Percentiles rank a stretch among this genome's conserved stretches.
These are phyloP conservation scores for Campylomormyrus tamandua DNA, from an alignment of 2,113 vertebrate species.

Conservation along the genomic window DNA sequence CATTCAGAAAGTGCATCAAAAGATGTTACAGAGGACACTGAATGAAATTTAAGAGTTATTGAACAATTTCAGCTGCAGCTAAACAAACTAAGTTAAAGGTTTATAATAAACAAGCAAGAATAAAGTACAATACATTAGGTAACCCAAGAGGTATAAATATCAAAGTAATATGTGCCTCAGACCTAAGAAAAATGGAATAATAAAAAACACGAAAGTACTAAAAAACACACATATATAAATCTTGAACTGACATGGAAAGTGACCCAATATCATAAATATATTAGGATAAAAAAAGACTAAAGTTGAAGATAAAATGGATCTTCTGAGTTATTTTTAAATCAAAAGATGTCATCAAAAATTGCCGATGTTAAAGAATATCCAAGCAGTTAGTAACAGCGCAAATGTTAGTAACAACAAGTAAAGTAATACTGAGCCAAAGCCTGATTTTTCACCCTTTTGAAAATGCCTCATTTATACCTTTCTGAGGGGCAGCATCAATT, in stretches of 20 bases:
- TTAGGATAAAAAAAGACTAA: not conserved
- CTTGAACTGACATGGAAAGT: not conserved
- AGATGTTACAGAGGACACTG: not conserved
- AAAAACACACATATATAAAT: not conserved
- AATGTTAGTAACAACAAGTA: not conserved
- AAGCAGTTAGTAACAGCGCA: not conserved
- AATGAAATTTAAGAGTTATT: not conserved
- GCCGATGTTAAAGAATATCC: not conserved
- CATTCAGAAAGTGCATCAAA: not conserved
- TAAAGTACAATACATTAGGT: not conserved
- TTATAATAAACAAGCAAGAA: not conserved
- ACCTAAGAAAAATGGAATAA: not conserved
- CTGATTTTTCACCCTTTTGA: not conserved
- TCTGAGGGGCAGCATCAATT: constrained; percentile 8
- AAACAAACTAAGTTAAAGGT: too few relatives aligned
- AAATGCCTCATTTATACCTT: constrained; percentile 3
- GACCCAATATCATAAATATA: not conserved
- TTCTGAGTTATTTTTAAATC: not conserved
- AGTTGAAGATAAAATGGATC: not conserved
- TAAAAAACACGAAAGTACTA: not conserved
- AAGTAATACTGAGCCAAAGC: not conserved
- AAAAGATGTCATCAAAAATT: not conserved
- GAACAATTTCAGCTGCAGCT: not conserved
- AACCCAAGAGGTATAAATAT: not conserved
- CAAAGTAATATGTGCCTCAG: not conserved